Conservation (phyloP, 2,888 invertebrate genomes). For the Myopa testacea region DNA sequence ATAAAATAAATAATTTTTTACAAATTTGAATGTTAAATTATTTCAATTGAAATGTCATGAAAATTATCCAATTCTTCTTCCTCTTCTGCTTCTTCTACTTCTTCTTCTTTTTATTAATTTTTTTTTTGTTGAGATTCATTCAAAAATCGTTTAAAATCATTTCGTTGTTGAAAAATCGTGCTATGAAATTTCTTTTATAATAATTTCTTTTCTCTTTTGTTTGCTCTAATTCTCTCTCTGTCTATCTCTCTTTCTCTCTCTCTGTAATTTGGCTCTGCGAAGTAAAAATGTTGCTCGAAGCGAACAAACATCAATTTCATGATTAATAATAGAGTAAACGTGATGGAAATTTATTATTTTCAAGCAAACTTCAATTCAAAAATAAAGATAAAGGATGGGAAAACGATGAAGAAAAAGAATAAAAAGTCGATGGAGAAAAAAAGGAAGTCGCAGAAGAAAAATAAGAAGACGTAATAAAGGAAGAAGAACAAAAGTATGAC, state of each 20-base stretch:
- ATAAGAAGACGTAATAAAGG: no score
- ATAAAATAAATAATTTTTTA: not conserved
- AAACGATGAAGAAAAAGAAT: no score
- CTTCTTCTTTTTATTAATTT: not conserved
- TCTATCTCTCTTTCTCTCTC: not conserved
- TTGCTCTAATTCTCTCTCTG: not conserved
- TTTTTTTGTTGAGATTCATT: not conserved
- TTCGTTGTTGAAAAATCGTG: no score
- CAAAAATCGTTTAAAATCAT: no score
- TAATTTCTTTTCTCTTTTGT: not conserved
- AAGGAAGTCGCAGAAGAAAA: no score
- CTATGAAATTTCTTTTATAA: not conserved
- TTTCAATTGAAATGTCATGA: no score
- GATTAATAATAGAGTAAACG: constrained; percentile 39
- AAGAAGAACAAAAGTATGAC: no score
- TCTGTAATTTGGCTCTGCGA: not conserved
- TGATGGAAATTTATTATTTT: constrained; percentile 30
- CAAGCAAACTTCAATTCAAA: not conserved
- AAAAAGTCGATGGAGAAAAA: no score
- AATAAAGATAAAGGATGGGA: not conserved
- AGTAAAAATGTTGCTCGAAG: not conserved
- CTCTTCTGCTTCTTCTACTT: not conserved
- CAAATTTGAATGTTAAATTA: no score
- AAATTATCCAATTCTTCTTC: not conserved
- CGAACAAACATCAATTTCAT: constrained; percentile 36